phyloP scores from a whole-genome alignment of 2,113 vertebrate genomes.

The Willisornis vidua region DNA sequence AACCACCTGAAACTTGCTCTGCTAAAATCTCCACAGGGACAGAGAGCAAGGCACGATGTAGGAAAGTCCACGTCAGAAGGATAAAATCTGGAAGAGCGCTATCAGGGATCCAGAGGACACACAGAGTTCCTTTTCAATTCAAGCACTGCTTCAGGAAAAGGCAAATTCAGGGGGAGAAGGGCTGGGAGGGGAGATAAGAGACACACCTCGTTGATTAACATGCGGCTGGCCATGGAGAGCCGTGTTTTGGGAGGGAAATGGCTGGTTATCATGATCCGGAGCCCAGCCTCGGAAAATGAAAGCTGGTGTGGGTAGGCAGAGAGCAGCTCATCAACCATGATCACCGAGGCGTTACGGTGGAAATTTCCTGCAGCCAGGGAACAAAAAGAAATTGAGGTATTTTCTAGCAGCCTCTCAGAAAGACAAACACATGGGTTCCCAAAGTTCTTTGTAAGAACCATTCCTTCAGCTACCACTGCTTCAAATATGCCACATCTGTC shows the following conservation, averaged over 20 bases:
- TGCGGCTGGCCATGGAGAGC: conserved; percentile 99
- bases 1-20: background rate
- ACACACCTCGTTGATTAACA: conserved; percentile 95
- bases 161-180: background rate
- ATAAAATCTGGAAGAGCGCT: background rate
- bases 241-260: conserved; percentile 96
- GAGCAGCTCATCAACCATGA: conserved; percentile 98
- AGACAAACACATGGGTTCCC: background rate
- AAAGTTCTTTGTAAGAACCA: background rate
- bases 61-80: background rate
- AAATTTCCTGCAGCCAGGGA: conserved; percentile 82
- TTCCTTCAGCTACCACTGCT: background rate
- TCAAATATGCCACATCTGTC: background rate
- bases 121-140: background rate
- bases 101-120: background rate
- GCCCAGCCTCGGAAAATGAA: conserved; percentile 94
- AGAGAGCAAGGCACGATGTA: background rate
- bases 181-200: background rate
- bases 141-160: background rate
- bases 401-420: background rate
- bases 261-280: conserved; percentile 98
- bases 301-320: conserved; percentile 96
- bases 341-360: conserved; percentile 89
- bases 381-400: background rate
- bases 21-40: background rate